Conservation (phyloP, 1,140 invertebrate genomes). For the Heliconius hermathena region DNA sequence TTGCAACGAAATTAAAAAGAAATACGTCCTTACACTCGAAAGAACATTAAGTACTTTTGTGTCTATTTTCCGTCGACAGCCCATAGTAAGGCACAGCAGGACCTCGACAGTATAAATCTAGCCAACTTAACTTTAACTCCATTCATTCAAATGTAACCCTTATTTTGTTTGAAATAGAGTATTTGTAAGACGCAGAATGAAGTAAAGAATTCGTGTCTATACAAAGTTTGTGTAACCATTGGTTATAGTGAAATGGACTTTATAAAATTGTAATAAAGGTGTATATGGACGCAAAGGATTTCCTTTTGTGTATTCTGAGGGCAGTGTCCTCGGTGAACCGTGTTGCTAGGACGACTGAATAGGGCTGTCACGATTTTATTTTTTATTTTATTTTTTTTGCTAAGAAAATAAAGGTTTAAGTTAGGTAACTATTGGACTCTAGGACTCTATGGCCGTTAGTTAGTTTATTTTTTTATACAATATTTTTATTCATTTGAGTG, state of each 20-base stretch:
- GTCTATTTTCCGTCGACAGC: conserved; percentile 72
- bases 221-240: conserved; percentile 42
- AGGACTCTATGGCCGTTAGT: not conserved
- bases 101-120: conserved; percentile 61
- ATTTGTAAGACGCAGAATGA: conserved; percentile 38
- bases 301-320: conserved; percentile 54
- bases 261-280: conserved; percentile 42
- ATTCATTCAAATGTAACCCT: conserved; percentile 40
- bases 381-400: conserved; percentile 52
- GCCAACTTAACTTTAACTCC: conserved; percentile 39
- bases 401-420: conserved; percentile 32
- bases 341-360: conserved; percentile 63
- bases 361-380: conserved; percentile 67
- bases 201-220: conserved; percentile 43
- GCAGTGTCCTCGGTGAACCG: conserved; percentile 70
- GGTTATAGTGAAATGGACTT: conserved; percentile 42
- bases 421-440: conserved; percentile 12
- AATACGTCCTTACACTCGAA: conserved; percentile 65
- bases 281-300: conserved; percentile 26
- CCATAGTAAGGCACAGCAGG: conserved; percentile 69
- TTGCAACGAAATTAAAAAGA: conserved; percentile 60
- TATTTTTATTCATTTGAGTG: not conserved
- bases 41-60: conserved; percentile 65
- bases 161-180: conserved; percentile 36
- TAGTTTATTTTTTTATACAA: not conserved